Evolutionary conservation across 2,888 invertebrate species (phyloP).

Genomic region (Eupeodes latifasciatus): DNA sequence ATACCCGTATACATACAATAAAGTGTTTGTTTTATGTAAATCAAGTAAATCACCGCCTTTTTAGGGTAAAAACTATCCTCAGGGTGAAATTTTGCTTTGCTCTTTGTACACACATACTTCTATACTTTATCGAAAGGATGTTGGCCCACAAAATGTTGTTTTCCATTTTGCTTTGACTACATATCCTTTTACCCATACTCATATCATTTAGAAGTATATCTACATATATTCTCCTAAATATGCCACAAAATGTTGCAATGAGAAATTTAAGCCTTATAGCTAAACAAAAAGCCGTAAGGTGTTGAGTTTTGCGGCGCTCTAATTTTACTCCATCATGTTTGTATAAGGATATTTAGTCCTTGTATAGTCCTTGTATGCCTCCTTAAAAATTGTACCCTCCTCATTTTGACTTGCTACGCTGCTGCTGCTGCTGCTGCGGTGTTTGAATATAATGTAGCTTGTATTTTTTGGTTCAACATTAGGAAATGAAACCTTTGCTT

Average conservation of each 20-base stretch:
- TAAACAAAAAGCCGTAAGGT: slow-evolving; percentile 44
- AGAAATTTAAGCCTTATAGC: slow-evolving; percentile 35
- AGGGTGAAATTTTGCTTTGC: slow-evolving; percentile 32
- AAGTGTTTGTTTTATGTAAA: slow-evolving; percentile 58
- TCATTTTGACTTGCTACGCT: too few relatives aligned
- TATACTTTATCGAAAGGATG: not conserved
- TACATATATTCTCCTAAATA: too few relatives aligned
- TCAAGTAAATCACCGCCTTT: slow-evolving; percentile 56
- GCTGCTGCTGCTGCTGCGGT: not conserved
- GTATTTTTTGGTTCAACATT: slow-evolving; percentile 11
- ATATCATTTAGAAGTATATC: not conserved
- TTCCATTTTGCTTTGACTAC: not conserved
- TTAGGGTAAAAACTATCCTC: slow-evolving; percentile 47
- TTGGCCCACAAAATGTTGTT: slow-evolving; percentile 9
- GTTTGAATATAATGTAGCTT: not conserved
- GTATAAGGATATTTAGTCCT: not conserved
- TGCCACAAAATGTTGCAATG: slow-evolving; percentile 29
- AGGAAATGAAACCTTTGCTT: slow-evolving; percentile 38
- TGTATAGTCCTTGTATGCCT: slow-evolving; percentile 8
- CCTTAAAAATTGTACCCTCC: slow-evolving; percentile 30
- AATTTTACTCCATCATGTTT: slow-evolving; percentile 59
- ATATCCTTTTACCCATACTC: not conserved
- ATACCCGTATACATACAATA: not conserved
- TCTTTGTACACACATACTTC: not conserved
- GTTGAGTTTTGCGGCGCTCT: slow-evolving; percentile 56